Evolutionary conservation across 2,797 vertebrate species (phyloP), one percentile per base, ranked within the genome.

Genomic region (Pangasius mekongensis): DNA sequence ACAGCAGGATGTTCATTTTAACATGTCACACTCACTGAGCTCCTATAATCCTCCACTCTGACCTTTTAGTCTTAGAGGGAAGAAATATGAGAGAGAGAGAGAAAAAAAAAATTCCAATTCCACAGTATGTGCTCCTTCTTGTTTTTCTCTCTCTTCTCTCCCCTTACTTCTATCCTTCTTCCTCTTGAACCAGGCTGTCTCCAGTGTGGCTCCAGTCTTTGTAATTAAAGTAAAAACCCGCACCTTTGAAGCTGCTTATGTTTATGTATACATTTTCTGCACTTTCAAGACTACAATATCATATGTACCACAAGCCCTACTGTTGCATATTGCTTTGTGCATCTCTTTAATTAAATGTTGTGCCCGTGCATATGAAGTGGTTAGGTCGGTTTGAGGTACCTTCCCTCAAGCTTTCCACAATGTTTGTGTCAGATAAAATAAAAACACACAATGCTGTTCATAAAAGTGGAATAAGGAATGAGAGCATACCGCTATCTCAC

Each of bases 381-480:
- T 58, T 62, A 36, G 73, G 39, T 71, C n/a, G 39, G 60, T 36
- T 54, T 71, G 74, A 80, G 58, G 85, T 62, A 60, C 52, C 80
- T 30, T 39, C 67, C 30, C 62, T 30, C 39, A 52, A 76, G 60
- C 71, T 58, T 69, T 62, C 14, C 16, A 10, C 56, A 87, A 52
- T 80, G 88, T 84, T 87, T 87, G 77, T 62, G 85, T 80, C 82
- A 84, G 85, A 89, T 87, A 84, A 89, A 89, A 87, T 84, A 71
- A 20, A 62, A 89, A 84, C n/a, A 66, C 71, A 87, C 85, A 84
- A 78, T 71, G 73, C 82, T 71, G 83, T 84, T 89, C 82, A 87
- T 77, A 87, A 89, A 87, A 69, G 88, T 33, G 73, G 88, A 87
- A 89, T 87, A 78, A 58, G 73, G 60, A 89, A 89, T 80, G 85